phyloP scores from a whole-genome alignment of 37 sponge, comb jelly and placozoan genomes.

The Chondrosia reniformis region DNA sequence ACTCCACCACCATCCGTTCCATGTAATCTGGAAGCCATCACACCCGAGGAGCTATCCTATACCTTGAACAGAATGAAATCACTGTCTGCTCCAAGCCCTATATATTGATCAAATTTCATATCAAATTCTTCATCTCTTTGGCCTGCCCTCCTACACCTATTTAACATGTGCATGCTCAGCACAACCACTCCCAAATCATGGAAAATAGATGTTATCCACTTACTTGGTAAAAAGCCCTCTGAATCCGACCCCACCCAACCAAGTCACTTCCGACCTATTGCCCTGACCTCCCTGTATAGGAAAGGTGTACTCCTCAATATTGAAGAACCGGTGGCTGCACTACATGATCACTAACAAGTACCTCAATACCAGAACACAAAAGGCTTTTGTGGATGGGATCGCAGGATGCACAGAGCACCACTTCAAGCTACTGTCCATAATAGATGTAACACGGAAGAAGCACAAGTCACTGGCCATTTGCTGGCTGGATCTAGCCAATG shows the following conservation, averaged over 20 bases:
- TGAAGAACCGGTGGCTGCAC: slow-evolving; percentile 10
- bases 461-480: slow-evolving; percentile 5
- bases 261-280: slow-evolving; percentile 10
- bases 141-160: slow-evolving; percentile 12
- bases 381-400: slow-evolving; percentile 11
- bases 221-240: not conserved
- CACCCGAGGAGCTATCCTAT: not conserved
- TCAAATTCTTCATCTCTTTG: not conserved
- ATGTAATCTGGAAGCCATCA: not conserved
- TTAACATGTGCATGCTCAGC: slow-evolving; percentile 1
- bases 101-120: not conserved
- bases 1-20: not conserved
- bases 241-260: not conserved
- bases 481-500: slow-evolving; percentile 42
- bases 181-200: not conserved
- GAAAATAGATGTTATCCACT: slow-evolving; percentile 11
- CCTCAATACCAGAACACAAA: slow-evolving; percentile 24
- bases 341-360: slow-evolving; percentile 22
- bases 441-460: slow-evolving; percentile 19
- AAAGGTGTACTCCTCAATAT: slow-evolving; percentile 2
- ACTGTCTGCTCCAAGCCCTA: not conserved
- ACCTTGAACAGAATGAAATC: not conserved
- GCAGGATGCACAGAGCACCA: slow-evolving; percentile 35
- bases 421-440: not conserved
- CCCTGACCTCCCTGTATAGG: slow-evolving; percentile 20